A percentile compares a stretch with the other conserved stretches of the same genome.
Conservation (phyloP, 2,888 invertebrate species). For the Protophormia terraenovae region DNA sequence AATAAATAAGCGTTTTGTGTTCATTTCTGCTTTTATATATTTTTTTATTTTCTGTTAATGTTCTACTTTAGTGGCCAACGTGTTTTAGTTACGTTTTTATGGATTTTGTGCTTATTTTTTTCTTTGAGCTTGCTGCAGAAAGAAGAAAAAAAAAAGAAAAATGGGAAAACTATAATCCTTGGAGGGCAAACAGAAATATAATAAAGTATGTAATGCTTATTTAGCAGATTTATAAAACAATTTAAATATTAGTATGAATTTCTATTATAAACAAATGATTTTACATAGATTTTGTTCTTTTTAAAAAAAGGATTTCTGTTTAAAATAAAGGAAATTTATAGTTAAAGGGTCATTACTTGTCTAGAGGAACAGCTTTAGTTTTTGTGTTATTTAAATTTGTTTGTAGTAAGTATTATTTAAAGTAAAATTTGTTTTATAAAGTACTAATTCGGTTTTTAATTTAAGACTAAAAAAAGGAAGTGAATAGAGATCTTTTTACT, state of each 20-base stretch:
- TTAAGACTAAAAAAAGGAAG: no score
- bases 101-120: slow-evolving; percentile 36
- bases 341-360: not conserved
- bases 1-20: slow-evolving; percentile 23
- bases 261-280: slow-evolving; percentile 14
- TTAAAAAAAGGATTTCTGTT: not conserved
- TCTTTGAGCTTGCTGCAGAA: not conserved
- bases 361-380: not conserved
- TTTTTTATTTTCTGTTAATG: not conserved
- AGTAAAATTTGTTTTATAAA: no score
- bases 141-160: not conserved
- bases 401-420: no score
- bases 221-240: slow-evolving; percentile 25
- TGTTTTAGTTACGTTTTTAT: slow-evolving; percentile 49
- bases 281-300: not conserved
- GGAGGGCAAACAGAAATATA: not conserved
- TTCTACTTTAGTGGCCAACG: slow-evolving; percentile 39
- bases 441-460: no score
- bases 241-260: slow-evolving; percentile 5
- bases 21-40: no score
- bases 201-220: slow-evolving; percentile 25
- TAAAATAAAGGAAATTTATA: not conserved
- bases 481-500: no score
- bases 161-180: slow-evolving; percentile 22
- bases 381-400: not conserved